Base-by-base conservation (phyloP, 2,113 vertebrate genomes). In the Psittacus erithacus region DNA sequence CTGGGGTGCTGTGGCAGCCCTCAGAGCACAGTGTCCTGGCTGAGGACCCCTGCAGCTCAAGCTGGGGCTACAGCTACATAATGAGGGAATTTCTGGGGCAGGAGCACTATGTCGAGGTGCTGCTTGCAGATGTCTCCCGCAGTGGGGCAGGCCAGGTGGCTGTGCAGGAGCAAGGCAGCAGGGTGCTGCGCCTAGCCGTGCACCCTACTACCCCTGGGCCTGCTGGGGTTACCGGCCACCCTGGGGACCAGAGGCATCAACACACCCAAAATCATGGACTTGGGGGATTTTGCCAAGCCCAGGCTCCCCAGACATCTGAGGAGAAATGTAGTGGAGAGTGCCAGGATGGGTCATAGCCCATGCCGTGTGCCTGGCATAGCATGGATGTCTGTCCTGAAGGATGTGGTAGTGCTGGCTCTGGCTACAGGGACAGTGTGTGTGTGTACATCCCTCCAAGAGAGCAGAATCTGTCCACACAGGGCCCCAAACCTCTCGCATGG, bases 281-380 rank as follows among this genome's bases (percentile, higher is more conserved):
- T 3, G 1, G 2, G 2, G 8, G 15, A 70, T 55, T 95, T 92
- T 88, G 35, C 9, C 79, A 39, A 67, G 13, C 11, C 23, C 38
- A 47, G 4, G 2, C 11, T 84, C 19, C 24, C 5, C 38, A 49
- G 29, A 11, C 25, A 33, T 86, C 52, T 3, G 1, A 91, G 41
- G 31, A 64, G 20, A 62, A 8, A 27, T 27, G 43, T 19, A 35
- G 47, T 0, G 0, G 17, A 4, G 55, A 79, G 62, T 35, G 23
- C 15, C 67, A 31, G 65, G 38, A 44, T 25, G 63, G 28, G n/a
- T 55, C 1, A 0, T 46, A 92, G 35, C 10, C 13, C 4, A 0
- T 33, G 79, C 68, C 52, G 39, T 2, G 0, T 1, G 11, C 3
- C 13, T 0, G 0, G 25, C 52, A 19, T 4, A 0, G 27, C 0